phyloP scores from a whole-genome alignment of 2,888 invertebrate species.

The Cephus rjabovi region DNA sequence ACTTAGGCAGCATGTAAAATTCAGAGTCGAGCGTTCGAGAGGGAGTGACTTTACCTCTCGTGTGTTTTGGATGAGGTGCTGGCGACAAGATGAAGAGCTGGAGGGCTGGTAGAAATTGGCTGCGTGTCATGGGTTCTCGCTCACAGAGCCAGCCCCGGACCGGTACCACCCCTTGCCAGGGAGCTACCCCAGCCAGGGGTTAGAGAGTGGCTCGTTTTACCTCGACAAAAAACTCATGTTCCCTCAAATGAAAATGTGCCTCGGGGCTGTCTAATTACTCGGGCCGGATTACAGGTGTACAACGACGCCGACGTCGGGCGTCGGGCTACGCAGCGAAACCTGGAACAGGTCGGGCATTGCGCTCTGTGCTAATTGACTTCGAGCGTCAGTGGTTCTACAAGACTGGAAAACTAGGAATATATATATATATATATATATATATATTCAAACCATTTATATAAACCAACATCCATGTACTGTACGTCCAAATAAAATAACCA shows the following conservation, averaged over 20 bases:
- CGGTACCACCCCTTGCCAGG: background rate
- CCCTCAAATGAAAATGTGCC: conserved; percentile 27
- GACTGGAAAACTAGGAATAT: conserved; percentile 26
- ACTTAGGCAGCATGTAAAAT: background rate
- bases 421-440: background rate
- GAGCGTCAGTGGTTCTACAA: background rate
- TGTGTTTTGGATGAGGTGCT: background rate
- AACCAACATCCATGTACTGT: background rate
- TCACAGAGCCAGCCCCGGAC: background rate
- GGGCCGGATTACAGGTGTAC: conserved; percentile 38
- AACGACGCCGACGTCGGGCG: background rate
- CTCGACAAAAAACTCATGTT: conserved; percentile 27
- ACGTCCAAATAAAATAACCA: background rate
- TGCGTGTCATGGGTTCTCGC: background rate
- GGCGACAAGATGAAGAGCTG: background rate
- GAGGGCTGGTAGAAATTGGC: too few species aligned
- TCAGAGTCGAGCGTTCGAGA: background rate
- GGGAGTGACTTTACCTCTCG: background rate
- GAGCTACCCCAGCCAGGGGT: background rate
- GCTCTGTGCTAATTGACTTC: background rate
- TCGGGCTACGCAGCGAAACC: background rate
- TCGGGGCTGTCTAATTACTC: conserved; percentile 40
- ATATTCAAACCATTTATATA: background rate
- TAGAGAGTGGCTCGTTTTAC: conserved; percentile 19
- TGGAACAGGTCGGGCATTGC: background rate